Conservation (phyloP, 2,888 invertebrate species). For the Abscondita cerata region DNA sequence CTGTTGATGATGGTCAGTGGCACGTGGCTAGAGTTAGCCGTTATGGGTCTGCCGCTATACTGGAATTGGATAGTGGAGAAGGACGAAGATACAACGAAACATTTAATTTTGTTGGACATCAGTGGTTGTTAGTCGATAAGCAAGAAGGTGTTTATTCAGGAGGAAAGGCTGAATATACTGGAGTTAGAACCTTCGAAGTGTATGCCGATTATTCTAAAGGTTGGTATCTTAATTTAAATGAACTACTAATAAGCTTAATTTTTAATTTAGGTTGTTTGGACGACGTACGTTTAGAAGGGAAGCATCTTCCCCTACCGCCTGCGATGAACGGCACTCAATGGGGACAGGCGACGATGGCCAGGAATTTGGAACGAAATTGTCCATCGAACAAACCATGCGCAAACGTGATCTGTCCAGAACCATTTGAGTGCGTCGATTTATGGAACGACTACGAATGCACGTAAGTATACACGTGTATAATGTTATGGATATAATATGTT, state of each 20-base stretch:
- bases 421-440: constrained; percentile 93
- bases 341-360: constrained; percentile 94
- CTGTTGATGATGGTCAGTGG: constrained; percentile 97
- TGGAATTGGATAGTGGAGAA: constrained; percentile 95
- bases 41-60: constrained; percentile 89
- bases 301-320: constrained; percentile 92
- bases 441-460: constrained; percentile 99
- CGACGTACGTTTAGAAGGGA: constrained; percentile 89
- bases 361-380: constrained; percentile 91
- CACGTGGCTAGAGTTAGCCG: constrained; percentile 91
- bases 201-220: constrained; percentile 95
- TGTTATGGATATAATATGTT: too few species aligned
- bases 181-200: constrained; percentile 91
- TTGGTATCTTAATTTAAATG: too few species aligned
- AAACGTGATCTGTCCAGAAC: constrained; percentile 91
- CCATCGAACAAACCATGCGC: constrained; percentile 95
- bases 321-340: constrained; percentile 95
- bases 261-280: constrained; percentile 73
- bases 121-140: constrained; percentile 90
- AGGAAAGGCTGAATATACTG: constrained; percentile 94
- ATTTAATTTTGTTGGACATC: constrained; percentile 88
- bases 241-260: not conserved
- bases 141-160: constrained; percentile 96
- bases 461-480: too few species aligned
- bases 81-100: constrained; percentile 93